Conservation (phyloP, 2,888 invertebrate species). For the Ochlodes sylvanus region DNA sequence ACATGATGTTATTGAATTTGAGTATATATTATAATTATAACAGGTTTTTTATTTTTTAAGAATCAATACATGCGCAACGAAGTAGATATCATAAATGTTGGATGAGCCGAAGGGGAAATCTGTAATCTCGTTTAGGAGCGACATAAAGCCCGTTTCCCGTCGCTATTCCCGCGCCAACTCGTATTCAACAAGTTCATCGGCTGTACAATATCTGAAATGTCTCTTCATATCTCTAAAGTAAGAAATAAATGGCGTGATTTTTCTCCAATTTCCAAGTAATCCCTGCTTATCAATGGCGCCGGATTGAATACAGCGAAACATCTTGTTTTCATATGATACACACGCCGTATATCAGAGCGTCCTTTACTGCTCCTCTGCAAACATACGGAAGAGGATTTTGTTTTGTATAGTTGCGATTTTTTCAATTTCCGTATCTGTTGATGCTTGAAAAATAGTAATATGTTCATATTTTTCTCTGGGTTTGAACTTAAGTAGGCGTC, state of each 20-base stretch:
- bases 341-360: conserved; percentile 28
- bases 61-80: no score
- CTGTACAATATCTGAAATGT: conserved; percentile 17
- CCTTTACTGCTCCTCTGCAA: conserved; percentile 23
- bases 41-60: no score
- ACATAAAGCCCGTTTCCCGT: background rate
- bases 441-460: no score
- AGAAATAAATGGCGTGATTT: conserved; percentile 29
- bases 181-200: conserved; percentile 16
- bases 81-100: background rate
- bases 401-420: background rate
- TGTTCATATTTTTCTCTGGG: no score
- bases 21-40: no score
- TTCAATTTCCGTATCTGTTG: no score
- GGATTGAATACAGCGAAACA: conserved; percentile 32
- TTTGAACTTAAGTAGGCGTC: no score
- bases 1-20: no score
- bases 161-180: background rate
- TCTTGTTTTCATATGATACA: conserved; percentile 35
- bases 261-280: conserved; percentile 30
- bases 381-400: conserved; percentile 8
- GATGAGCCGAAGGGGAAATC: background rate
- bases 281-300: conserved; percentile 28
- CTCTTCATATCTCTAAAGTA: conserved; percentile 26
- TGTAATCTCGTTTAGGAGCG: no score